Evolutionary conservation across 35 echinoderm and acorn worm genomes (phyloP).

Genomic region (Patiria miniata): DNA sequence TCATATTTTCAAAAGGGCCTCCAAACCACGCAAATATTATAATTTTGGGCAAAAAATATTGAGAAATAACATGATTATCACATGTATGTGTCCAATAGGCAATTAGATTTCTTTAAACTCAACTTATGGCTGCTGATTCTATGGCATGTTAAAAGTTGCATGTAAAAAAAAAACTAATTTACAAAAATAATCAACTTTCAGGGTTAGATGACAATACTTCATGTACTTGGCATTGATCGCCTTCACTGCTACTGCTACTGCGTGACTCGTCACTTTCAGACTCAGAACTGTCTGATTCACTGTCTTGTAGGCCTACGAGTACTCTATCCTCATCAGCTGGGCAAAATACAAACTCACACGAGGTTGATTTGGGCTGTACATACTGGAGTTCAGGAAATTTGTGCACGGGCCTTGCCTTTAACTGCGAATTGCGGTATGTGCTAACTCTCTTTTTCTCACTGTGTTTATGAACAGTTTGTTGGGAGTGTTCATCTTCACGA

Average conservation of each 20-base stretch:
- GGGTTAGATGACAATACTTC: neutral
- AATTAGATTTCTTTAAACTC: too few species aligned
- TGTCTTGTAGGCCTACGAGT: neutral
- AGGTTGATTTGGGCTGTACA: neutral
- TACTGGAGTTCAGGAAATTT: neutral
- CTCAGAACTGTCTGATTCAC: neutral
- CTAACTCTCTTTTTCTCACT: neutral
- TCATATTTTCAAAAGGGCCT: too few species aligned
- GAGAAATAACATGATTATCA: too few species aligned
- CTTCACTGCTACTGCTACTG: neutral
- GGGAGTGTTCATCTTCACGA: neutral
- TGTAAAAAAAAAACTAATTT: too few species aligned
- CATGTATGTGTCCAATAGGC: too few species aligned
- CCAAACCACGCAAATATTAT: too few species aligned
- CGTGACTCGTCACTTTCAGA: neutral
- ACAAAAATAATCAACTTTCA: too few species aligned
- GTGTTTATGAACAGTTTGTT: neutral
- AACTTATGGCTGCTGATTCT: too few species aligned
- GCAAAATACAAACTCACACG: slow-evolving; percentile 10
- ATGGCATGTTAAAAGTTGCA: too few species aligned
- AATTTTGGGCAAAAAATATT: too few species aligned
- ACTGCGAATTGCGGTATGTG: neutral
- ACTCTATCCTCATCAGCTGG: slow-evolving; percentile 5
- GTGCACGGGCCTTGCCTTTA: neutral
- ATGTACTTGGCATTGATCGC: neutral